These are phyloP conservation scores for Amphiprion percula DNA, from an alignment of 2,113 vertebrate genomes.

Conservation along the genomic window DNA sequence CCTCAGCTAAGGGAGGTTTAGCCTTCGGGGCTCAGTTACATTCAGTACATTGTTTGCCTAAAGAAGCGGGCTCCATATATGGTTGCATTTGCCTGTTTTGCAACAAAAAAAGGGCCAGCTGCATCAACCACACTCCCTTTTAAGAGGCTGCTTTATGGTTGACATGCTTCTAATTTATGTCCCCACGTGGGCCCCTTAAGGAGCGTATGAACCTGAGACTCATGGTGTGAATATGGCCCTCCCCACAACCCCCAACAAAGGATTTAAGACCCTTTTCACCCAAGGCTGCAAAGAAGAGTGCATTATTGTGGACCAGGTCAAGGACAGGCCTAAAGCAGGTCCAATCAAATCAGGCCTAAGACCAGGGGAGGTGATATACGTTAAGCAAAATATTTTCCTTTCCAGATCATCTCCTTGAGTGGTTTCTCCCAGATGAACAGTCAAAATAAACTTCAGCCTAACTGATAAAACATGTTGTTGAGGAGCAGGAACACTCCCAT, in stretches of 20 bases:
- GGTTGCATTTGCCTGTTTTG: constrained; percentile 57
- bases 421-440: neutral
- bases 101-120: constrained; percentile 70
- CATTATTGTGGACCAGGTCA: constrained; percentile 57
- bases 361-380: neutral
- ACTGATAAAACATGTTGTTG: too few species aligned
- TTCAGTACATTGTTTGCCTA: constrained; percentile 30
- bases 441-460: too few species aligned
- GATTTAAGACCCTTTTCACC: constrained; percentile 55
- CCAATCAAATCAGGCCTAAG: constrained; percentile 1
- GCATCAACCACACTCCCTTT: constrained; percentile 67
- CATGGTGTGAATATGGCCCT: constrained; percentile 58
- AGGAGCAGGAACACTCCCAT: neutral
- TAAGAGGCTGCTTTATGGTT: constrained; percentile 73
- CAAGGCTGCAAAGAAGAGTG: constrained; percentile 37
- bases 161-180: constrained; percentile 79
- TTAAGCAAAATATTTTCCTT: neutral
- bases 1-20: neutral
- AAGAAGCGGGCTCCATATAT: constrained; percentile 61
- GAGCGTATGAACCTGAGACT: constrained; percentile 69
- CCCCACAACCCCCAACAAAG: constrained; percentile 2
- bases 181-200: constrained; percentile 67
- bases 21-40: constrained; percentile 9
- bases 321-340: constrained; percentile 32
- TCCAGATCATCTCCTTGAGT: neutral